phyloP scores from a whole-genome alignment of 1,140 invertebrate genomes.

The Pseudoatta argentina region DNA sequence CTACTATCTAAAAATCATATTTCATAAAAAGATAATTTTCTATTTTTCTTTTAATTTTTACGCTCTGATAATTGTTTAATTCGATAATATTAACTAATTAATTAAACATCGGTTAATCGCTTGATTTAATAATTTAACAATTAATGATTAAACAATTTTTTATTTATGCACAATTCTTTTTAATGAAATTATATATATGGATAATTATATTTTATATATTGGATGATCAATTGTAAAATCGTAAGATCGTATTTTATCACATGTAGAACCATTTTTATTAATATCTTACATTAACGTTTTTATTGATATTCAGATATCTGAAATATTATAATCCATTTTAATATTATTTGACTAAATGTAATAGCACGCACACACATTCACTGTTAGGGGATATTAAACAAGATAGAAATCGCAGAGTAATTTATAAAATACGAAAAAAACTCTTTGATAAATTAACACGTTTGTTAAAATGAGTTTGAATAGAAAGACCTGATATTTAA shows the following conservation, averaged over 20 bases:
- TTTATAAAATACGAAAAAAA: not conserved
- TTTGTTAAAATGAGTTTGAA: not conserved
- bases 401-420: not conserved
- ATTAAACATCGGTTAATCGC: not conserved
- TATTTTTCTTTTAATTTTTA: not conserved
- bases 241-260: not conserved
- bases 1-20: not conserved
- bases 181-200: not conserved
- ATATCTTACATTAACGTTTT: slow-evolving; percentile 3
- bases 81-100: not conserved
- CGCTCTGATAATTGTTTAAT: slow-evolving; percentile 16
- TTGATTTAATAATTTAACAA: not conserved
- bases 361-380: no score
- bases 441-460: no score
- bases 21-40: slow-evolving; percentile 2
- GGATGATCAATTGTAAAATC: not conserved
- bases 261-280: not conserved
- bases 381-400: not conserved
- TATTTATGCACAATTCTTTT: not conserved
- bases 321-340: slow-evolving; percentile 4
- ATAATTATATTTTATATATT: no score
- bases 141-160: not conserved
- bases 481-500: not conserved
- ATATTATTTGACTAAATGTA: slow-evolving; percentile 28
- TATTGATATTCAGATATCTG: not conserved